These are phyloP conservation scores for Margaritifera margaritifera DNA, from an alignment of 2,888 invertebrate species.

Conservation along the genomic window DNA sequence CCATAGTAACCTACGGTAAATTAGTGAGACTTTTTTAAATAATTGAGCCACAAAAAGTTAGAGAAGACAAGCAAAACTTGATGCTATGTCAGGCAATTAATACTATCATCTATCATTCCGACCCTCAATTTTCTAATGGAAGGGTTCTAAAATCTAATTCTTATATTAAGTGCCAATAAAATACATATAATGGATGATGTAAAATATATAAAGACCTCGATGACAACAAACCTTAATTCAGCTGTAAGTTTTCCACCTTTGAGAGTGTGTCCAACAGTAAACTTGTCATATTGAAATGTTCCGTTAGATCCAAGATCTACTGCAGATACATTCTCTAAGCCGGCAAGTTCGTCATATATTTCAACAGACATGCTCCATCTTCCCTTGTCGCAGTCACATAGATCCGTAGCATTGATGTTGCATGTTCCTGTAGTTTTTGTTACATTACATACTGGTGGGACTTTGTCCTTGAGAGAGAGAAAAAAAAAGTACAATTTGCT, in stretches of 20 bases:
- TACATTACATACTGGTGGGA: conserved; percentile 23
- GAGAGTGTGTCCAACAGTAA: conserved; percentile 17
- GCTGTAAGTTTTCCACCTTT: conserved; percentile 17
- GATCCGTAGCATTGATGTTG: conserved; percentile 19
- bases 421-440: conserved; percentile 22
- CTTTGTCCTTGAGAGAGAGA: conserved; percentile 2
- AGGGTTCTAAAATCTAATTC: too few species aligned
- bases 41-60: too few species aligned
- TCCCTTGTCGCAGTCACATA: conserved; percentile 23
- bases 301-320: conserved; percentile 15
- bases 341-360: conserved; percentile 20
- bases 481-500: too few species aligned
- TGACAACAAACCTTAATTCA: conserved; percentile 12
- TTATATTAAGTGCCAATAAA: too few species aligned
- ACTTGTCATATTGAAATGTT: conserved; percentile 9
- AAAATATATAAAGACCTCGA: too few species aligned
- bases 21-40: too few species aligned
- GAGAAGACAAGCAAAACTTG: too few species aligned
- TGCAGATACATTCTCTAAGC: conserved; percentile 19
- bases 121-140: too few species aligned
- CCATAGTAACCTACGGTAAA: too few species aligned
- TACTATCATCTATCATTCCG: too few species aligned
- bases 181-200: too few species aligned
- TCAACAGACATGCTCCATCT: conserved; percentile 25
- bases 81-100: too few species aligned